Evolutionary conservation across 2,113 vertebrate genomes (phyloP).

Genomic region (Camelus bactrianus): DNA sequence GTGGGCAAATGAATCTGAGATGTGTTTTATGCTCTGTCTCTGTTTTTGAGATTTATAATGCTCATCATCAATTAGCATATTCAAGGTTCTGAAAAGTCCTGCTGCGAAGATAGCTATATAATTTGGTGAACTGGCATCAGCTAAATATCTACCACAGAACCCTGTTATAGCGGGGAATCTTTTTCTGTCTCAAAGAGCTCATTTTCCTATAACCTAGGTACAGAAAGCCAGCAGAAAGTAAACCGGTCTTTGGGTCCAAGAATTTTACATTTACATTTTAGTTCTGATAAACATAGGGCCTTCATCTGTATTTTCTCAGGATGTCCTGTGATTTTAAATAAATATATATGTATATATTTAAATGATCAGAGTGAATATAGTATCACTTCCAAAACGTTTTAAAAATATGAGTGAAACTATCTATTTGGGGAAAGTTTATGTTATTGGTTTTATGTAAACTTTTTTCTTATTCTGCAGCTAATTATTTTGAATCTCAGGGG

Average conservation of each 20-base stretch:
- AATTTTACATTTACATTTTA: background rate
- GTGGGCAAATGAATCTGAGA: background rate
- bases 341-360: background rate
- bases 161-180: background rate
- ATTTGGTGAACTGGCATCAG: too few species aligned
- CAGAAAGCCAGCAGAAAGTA: background rate
- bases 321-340: background rate
- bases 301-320: background rate
- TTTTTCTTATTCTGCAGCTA: background rate
- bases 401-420: background rate
- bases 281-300: background rate
- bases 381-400: background rate
- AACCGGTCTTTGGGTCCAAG: background rate
- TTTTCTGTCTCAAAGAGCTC: background rate
- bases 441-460: background rate
- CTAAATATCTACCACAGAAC: background rate
- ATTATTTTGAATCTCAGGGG: background rate
- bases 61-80: background rate
- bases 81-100: conserved; percentile 10
- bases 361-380: background rate
- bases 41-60: background rate
- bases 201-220: background rate
- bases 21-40: background rate
- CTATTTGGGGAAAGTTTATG: background rate
- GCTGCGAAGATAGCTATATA: background rate